phyloP scores from a whole-genome alignment of 2,797 vertebrate species.

The Pitangus sulphuratus region DNA sequence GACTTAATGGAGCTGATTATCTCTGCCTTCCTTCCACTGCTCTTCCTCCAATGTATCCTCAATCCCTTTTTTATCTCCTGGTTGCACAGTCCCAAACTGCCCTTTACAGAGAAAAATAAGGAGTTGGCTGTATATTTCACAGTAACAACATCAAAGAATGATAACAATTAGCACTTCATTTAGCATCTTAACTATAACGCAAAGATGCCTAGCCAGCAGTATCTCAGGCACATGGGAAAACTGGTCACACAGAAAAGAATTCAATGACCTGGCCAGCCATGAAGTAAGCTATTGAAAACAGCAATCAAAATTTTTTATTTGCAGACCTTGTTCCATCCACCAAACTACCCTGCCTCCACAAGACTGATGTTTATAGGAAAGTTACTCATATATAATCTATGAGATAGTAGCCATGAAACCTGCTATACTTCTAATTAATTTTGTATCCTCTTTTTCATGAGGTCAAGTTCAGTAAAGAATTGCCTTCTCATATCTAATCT shows the following conservation, averaged over 20 bases:
- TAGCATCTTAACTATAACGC: constrained; percentile 22
- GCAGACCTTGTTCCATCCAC: not conserved
- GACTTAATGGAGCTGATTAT: not conserved
- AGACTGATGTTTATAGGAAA: not conserved
- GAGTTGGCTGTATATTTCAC: constrained; percentile 16
- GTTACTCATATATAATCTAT: not conserved
- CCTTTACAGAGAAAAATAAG: not conserved
- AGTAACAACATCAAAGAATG: constrained; percentile 30
- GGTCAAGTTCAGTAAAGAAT: not conserved
- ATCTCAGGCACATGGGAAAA: constrained; percentile 36
- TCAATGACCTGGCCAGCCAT: constrained; percentile 10
- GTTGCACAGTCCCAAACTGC: not conserved
- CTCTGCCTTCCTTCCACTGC: not conserved
- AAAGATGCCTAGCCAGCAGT: constrained; percentile 17
- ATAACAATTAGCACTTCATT: constrained; percentile 57
- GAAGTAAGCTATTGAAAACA: constrained; percentile 22
- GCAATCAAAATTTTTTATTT: not conserved
- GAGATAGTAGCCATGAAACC: not conserved
- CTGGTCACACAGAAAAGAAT: constrained; percentile 24
- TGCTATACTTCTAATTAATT: not conserved
- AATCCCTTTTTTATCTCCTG: not conserved
- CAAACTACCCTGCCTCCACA: not conserved
- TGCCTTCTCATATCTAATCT: not conserved
- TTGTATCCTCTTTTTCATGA: not conserved
- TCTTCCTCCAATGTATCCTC: not conserved